Percentiles rank a stretch among this genome's conserved stretches.
Evolutionary conservation across 2,797 vertebrate species (phyloP).

Genomic region (Gymnoscopelus braueri): DNA sequence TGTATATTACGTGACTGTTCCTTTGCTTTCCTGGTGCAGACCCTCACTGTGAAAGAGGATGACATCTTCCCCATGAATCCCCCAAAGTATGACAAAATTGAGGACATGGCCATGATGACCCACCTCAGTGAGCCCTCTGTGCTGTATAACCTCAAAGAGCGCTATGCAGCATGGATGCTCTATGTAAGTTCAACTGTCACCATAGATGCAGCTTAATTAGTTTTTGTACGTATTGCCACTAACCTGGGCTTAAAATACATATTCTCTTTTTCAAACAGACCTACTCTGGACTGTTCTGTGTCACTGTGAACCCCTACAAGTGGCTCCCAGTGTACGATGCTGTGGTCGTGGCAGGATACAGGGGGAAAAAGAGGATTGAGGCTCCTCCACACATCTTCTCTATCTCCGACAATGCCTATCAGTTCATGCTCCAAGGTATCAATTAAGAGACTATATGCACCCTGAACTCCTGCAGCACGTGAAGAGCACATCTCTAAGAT

Average conservation of each 20-base stretch:
- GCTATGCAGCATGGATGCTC: constrained; percentile 95
- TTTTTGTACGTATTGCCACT: not conserved
- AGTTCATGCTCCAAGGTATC: constrained; percentile 86
- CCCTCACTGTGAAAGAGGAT: constrained; percentile 84
- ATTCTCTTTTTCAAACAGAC: constrained; percentile 70
- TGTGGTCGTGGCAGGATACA: constrained; percentile 79
- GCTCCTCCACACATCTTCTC: constrained; percentile 90
- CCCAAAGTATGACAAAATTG: constrained; percentile 29
- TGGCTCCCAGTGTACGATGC: constrained; percentile 87
- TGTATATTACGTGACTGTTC: not conserved
- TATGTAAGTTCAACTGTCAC: constrained; percentile 74
- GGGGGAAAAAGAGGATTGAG: constrained; percentile 88
- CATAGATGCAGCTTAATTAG: constrained; percentile 74
- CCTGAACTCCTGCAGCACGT: too few species aligned
- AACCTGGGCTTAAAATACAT: not conserved
- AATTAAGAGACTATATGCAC: not conserved
- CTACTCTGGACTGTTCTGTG: constrained; percentile 88
- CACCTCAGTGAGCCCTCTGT: constrained; percentile 84
- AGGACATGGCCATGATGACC: too few species aligned
- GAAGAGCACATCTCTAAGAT: too few species aligned
- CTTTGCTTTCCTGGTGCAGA: constrained; percentile 61
- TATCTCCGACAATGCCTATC: constrained; percentile 89
- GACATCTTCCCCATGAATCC: constrained; percentile 78
- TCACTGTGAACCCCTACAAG: constrained; percentile 90
- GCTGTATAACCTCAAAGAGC: constrained; percentile 96